Evolutionary conservation across 2,888 invertebrate species (phyloP), one percentile per base, ranked within the genome.

Genomic region (Platycnemis pennipes): DNA sequence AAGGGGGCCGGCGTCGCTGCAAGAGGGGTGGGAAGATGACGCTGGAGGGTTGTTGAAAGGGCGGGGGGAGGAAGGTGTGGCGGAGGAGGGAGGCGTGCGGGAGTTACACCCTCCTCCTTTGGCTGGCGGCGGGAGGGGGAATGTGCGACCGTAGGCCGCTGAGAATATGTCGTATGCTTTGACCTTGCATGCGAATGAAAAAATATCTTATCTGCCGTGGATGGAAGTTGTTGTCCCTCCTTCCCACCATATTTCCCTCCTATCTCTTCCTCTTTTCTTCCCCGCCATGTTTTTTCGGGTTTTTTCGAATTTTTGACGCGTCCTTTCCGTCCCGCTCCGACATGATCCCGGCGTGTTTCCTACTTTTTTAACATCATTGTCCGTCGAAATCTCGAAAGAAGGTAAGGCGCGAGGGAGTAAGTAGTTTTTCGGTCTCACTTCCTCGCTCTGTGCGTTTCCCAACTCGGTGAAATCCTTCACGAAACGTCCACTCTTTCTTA

Each of bases 101-200:
- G n/a, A n/a, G n/a, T n/a, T n/a, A n/a, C n/a, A n/a, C n/a, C n/a
- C n/a, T n/a, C n/a, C n/a, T n/a, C n/a, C n/a, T n/a, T n/a, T n/a
- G n/a, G n/a, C n/a, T n/a, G n/a, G n/a, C n/a, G n/a, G n/a, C n/a
- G n/a, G n/a, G n/a, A n/a, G n/a, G 49, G 49, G 49, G 19, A 77
- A 77, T 37, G 77, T 77, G 77, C 31, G 77, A 77, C 77, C 77
- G 77, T 77, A 77, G 77, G 77, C 77, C 16, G 31, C 5, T 3
- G 77, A 37, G 77, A 44, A 44, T 91, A 91, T 91, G 91, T 91
- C 91, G 91, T 91, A 91, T 63, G 91, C 91, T 91, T 91, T 91
- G 91, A 91, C 91, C 91, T 91, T 91, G 91, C 91, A 44, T 91
- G 91, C 7, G 91, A 69, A 63, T 44, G 91, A 63, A 91, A 91